Evolutionary conservation across 2,888 invertebrate genomes (phyloP).

Genomic region (Drosophila buzzatii): DNA sequence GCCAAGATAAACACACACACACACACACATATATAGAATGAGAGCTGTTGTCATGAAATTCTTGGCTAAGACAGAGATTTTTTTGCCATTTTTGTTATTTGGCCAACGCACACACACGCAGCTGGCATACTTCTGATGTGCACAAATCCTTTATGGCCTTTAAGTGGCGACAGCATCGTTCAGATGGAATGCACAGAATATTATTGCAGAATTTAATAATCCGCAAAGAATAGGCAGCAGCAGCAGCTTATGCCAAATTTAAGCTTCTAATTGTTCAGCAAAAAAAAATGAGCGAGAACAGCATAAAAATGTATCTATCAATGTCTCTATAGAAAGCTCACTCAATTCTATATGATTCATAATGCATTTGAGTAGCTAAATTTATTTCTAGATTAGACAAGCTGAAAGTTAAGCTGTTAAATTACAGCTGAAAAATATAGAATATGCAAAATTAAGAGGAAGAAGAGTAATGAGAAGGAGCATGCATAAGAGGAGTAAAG

Average conservation of each 20-base stretch:
- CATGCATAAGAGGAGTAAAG: too few species aligned
- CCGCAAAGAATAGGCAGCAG: background rate
- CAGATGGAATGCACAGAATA: background rate
- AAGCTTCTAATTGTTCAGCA: background rate
- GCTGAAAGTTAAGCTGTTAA: background rate
- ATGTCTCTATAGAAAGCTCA: too few species aligned
- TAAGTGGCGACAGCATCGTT: background rate
- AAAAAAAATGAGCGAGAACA: background rate
- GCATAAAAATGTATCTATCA: background rate
- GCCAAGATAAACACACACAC: constrained; percentile 1
- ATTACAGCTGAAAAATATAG: background rate
- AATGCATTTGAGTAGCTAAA: too few species aligned
- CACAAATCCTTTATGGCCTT: constrained; percentile 11
- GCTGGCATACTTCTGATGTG: constrained; percentile 9
- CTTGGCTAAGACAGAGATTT: constrained; percentile 9
- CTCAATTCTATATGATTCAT: background rate
- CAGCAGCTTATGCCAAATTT: background rate
- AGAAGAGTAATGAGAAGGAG: background rate
- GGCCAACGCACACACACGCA: constrained; percentile 1
- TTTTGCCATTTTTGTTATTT: constrained; percentile 19
- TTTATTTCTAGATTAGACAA: background rate
- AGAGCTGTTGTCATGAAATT: constrained; percentile 25
- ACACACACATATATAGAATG: background rate
- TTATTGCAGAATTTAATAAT: background rate
- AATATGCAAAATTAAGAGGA: background rate